These are phyloP conservation scores for Hippocampus kuda DNA, from an alignment of 2,797 vertebrate species.

Conservation along the genomic window DNA sequence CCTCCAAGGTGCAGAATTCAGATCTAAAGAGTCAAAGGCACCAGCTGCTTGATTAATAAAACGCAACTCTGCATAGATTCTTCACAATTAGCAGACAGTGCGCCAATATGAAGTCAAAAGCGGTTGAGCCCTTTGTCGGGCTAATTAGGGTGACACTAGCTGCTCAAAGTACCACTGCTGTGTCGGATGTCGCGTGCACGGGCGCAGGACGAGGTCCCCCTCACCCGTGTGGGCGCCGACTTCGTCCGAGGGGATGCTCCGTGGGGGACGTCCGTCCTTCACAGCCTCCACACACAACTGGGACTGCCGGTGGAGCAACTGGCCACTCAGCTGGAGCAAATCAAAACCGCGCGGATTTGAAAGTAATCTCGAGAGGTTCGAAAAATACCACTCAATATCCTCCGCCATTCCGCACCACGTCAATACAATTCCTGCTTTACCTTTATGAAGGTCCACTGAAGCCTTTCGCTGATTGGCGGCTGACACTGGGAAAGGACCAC, in stretches of 20 bases:
- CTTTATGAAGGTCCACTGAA: constrained; percentile 76
- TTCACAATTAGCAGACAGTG: not conserved
- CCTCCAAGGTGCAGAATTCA: not conserved
- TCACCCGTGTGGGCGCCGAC: constrained; percentile 12
- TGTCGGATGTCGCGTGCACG: constrained; percentile 62
- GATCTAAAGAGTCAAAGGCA: not conserved
- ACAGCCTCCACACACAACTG: constrained; percentile 78
- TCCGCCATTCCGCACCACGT: too few relatives aligned
- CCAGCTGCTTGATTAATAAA: too few relatives aligned
- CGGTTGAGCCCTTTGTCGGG: constrained; percentile 11
- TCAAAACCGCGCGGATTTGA: not conserved
- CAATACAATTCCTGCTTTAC: constrained; percentile 32
- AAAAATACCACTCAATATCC: too few relatives aligned
- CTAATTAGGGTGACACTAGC: constrained; percentile 46
- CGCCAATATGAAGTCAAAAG: not conserved
- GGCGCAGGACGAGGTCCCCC: constrained; percentile 58
- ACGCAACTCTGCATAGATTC: not conserved
- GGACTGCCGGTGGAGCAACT: constrained; percentile 71
- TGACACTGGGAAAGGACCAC: constrained; percentile 70
- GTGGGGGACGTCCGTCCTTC: constrained; percentile 17
- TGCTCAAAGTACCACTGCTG: constrained; percentile 78
- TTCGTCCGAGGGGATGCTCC: constrained; percentile 9
- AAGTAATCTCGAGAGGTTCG: not conserved
- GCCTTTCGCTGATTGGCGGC: constrained; percentile 32
- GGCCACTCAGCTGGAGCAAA: constrained; percentile 63